Evolutionary conservation across 2,797 vertebrate species (phyloP).

Genomic region (Sebastes alutus): DNA sequence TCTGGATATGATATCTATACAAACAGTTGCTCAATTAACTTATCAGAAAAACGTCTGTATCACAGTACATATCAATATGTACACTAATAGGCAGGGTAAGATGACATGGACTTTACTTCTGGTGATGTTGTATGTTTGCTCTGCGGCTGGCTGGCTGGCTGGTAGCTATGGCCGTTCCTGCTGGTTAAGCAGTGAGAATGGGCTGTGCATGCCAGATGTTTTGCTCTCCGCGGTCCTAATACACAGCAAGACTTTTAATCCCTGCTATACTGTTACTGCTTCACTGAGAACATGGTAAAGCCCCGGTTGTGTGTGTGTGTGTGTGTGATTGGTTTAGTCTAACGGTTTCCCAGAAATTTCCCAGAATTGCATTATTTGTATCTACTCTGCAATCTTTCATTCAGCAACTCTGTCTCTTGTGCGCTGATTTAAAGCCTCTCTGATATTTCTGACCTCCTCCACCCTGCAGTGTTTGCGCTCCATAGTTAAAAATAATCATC

Average conservation of each 20-base stretch:
- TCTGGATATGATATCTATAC: neutral
- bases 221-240: constrained; percentile 52
- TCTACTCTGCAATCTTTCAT: constrained; percentile 15
- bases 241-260: constrained; percentile 62
- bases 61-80: neutral
- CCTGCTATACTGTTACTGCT: constrained; percentile 25
- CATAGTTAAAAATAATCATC: constrained; percentile 59
- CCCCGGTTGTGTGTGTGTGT: constrained; percentile 9
- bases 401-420: neutral
- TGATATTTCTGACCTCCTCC: neutral
- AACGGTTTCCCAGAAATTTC: constrained; percentile 43
- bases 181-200: constrained; percentile 34
- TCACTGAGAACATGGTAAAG: constrained; percentile 35
- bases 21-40: neutral
- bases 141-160: neutral
- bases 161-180: neutral
- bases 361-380: constrained; percentile 30
- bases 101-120: constrained; percentile 11
- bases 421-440: constrained; percentile 14
- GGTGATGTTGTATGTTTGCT: neutral
- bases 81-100: constrained; percentile 15
- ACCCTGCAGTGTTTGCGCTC: constrained; percentile 20
- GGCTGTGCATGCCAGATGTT: constrained; percentile 68
- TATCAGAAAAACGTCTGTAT: neutral
- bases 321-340: constrained; percentile 28